These are phyloP conservation scores for Ruditapes philippinarum DNA, from an alignment of 1,140 invertebrate genomes.

Conservation along the genomic window DNA sequence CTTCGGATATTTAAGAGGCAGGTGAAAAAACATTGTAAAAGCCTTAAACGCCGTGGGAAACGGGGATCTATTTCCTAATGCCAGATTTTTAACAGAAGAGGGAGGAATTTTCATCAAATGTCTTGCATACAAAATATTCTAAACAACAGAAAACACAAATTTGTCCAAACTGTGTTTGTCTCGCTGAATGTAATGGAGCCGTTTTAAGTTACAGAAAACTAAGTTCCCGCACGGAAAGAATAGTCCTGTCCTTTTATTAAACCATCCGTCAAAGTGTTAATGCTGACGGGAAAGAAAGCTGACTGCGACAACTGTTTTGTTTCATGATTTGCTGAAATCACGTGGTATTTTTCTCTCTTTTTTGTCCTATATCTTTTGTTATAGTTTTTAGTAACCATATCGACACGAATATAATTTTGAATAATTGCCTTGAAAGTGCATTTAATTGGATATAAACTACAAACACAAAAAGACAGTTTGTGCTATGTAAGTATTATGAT, in stretches of 20 bases:
- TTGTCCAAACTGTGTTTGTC: conserved; percentile 57
- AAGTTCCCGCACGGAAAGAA: conserved; percentile 43
- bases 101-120: conserved; percentile 67
- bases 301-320: conserved; percentile 57
- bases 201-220: conserved; percentile 46
- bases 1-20: conserved; percentile 56
- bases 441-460: too few species aligned
- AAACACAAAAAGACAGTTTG: too few species aligned
- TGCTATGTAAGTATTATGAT: too few species aligned
- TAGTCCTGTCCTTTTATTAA: conserved; percentile 43
- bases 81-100: conserved; percentile 65
- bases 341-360: background rate
- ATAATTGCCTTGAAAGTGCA: background rate
- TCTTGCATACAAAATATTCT: conserved; percentile 55
- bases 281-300: conserved; percentile 31
- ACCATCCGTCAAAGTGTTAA: conserved; percentile 53
- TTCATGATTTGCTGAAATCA: conserved; percentile 29
- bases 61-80: conserved; percentile 60
- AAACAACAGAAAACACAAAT: conserved; percentile 60
- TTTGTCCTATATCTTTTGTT: background rate
- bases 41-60: conserved; percentile 61
- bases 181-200: conserved; percentile 50
- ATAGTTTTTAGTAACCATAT: background rate
- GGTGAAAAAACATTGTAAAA: conserved; percentile 65
- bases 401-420: background rate